Evolutionary conservation across 2,888 invertebrate species (phyloP), one percentile per base, ranked within the genome.

Genomic region (Lasioglossum malachurum): DNA sequence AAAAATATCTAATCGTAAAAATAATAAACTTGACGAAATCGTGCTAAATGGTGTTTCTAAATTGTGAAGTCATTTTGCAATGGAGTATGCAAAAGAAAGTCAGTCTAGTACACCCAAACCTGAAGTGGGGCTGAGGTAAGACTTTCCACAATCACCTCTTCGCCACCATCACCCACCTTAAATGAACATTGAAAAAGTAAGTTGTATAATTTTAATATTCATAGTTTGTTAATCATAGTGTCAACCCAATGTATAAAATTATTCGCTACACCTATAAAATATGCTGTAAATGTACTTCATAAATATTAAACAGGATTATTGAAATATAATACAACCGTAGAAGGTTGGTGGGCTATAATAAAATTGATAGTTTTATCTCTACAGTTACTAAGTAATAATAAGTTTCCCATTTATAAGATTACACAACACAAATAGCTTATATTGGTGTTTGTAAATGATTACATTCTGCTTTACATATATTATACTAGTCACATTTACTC

Each of bases 101-200:
- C 90, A 93, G 85, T 91, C 89, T 92, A 90, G 60, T 90, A 83
- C 87, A 89, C 90, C 90, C 93, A 91, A 91, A 93, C 93, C 93
- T 93, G 93, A 90, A 93, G 92, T 87, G 92, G 93, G 89, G 92
- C 93, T 91, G 93, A 92, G 89, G 93, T 93, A 90, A 93, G 92
- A 93, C 88, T 93, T 87, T 93, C 93, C 91, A 93, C 93, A 92
- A 93, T 90, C 88, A 92, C 89, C 84, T 93, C 93, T 91, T 93
- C 93, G 83, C 93, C 93, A 92, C 93, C 93, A 90, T 93, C 92
- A 88, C 93, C 93, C 92, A 93, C 93, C 93, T 93, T 93, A 88
- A 93, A 93, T 85, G 90, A 92, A 92, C 84, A 92, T 80, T 83
- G 87, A 81, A 87, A 88, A 78, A 74, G 41, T 88, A 85, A 86